Evolutionary conservation across 2,113 vertebrate species (phyloP), one percentile per base, ranked within the genome.

Genomic region (Asarcornis scutulata): DNA sequence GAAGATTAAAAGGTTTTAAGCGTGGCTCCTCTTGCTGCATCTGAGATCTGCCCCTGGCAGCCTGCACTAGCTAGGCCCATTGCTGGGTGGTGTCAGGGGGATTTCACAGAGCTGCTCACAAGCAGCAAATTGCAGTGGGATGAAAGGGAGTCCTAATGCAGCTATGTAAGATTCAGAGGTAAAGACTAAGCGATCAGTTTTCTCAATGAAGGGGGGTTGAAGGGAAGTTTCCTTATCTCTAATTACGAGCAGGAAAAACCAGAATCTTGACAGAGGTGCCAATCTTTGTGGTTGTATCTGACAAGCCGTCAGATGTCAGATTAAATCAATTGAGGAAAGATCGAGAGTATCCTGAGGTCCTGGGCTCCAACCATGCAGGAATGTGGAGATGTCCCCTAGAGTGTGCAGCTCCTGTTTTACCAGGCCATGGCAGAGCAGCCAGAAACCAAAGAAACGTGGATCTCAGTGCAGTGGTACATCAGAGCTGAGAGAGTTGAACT

Each of bases 71-170:
- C 48, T 17, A 64, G 59, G 83, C 50, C 63, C 12, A 11, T 6
- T 29, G 68, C 34, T 55, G 46, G 62, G 20, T 1, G 1, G 12
- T 0, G 0, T 63, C 26, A 20, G 36, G 36, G 31, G 81, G 67
- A 22, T 50, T 83, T 83, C 55, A 32, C 27, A 64, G 29, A 64
- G 68, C 34, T 74, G 73, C 59, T 68, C 59, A 23, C 2, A 40
- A 80, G 40, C 17, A 73, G 66, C 21, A 73, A 79, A 40, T 44
- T 60, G 32, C 27, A 42, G 67, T 2, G 4, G 32, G 17, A 80
- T 77, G 31, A 38, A 84, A 91, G 38, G 29, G 27, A 11, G 38
- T 93, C 32, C 17, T 74, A 46, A 34, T 40, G 16, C 32, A 20
- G 17, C 17, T 77, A 38, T 17, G 25, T n/a, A 88, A 79, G 42